Conservation (phyloP, 2,797 vertebrate species). For the Pseudocheirus occidentalis region DNA sequence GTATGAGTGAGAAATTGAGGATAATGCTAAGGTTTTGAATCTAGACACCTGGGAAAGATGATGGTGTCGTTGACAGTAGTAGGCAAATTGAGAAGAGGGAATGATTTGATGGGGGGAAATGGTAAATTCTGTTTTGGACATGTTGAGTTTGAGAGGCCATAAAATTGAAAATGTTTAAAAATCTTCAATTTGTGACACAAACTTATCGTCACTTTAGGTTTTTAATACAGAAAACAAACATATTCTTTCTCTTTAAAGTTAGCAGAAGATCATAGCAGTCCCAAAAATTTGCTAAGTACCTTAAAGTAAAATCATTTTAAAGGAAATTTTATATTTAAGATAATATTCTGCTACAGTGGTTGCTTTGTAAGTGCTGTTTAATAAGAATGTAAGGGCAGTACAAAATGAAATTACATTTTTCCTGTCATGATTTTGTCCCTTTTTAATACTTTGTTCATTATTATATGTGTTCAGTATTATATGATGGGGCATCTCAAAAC, state of each 20-base stretch:
- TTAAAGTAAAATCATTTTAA: constrained; percentile 42
- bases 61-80: neutral
- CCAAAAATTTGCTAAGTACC: constrained; percentile 20
- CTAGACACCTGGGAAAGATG: neutral
- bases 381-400: constrained; percentile 29
- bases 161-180: neutral
- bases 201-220: neutral
- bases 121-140: neutral
- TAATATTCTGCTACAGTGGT: constrained; percentile 25
- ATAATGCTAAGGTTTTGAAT: neutral
- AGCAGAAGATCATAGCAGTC: neutral
- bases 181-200: neutral
- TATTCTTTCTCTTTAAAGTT: neutral
- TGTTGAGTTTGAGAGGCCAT: neutral
- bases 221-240: neutral
- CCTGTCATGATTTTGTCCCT: neutral
- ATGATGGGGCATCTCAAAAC: constrained; percentile 12
- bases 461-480: neutral
- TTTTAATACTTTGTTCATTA: neutral
- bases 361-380: constrained; percentile 5
- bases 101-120: neutral
- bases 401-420: constrained; percentile 37
- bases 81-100: neutral
- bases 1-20: neutral
- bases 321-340: constrained; percentile 36